These are phyloP conservation scores for Schlechtendalia chinensis DNA, from an alignment of 1,140 invertebrate species.

Conservation along the genomic window DNA sequence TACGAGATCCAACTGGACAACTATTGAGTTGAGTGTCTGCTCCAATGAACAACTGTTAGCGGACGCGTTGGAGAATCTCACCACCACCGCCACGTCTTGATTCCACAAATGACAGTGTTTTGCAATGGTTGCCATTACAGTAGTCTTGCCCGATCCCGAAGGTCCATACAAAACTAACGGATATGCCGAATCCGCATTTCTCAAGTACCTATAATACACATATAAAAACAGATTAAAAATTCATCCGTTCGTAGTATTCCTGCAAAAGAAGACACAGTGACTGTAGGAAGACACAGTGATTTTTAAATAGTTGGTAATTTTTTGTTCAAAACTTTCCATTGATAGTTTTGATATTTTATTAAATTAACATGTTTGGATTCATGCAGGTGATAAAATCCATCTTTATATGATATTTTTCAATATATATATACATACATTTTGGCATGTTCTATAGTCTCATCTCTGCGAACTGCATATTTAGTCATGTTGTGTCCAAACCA, in stretches of 20 bases:
- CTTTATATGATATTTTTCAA: not conserved
- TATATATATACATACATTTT: slow-evolving; percentile 61
- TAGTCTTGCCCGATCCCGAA: slow-evolving; percentile 77
- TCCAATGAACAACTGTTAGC: slow-evolving; percentile 67
- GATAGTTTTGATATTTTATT: no score
- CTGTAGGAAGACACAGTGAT: no score
- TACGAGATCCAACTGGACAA: slow-evolving; percentile 67
- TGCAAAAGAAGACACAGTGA: no score
- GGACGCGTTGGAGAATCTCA: slow-evolving; percentile 68
- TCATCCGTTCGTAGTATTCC: no score
- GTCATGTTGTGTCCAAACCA: slow-evolving; percentile 65
- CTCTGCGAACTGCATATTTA: slow-evolving; percentile 65
- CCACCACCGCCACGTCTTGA: slow-evolving; percentile 60
- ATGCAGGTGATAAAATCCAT: not conserved
- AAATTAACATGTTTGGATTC: no score
- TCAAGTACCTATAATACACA: slow-evolving; percentile 62
- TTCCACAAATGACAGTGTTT: slow-evolving; percentile 68
- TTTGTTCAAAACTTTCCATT: no score
- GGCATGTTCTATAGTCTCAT: slow-evolving; percentile 64
- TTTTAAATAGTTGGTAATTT: no score
- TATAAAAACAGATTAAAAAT: no score
- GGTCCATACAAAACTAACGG: slow-evolving; percentile 75
- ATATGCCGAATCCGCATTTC: slow-evolving; percentile 59
- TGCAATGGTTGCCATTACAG: slow-evolving; percentile 69
- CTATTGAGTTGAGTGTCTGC: slow-evolving; percentile 66